A percentile compares a stretch with the other conserved stretches of the same genome.
phyloP scores from a whole-genome alignment of 2,888 invertebrate genomes.

The Norana najaformis region DNA sequence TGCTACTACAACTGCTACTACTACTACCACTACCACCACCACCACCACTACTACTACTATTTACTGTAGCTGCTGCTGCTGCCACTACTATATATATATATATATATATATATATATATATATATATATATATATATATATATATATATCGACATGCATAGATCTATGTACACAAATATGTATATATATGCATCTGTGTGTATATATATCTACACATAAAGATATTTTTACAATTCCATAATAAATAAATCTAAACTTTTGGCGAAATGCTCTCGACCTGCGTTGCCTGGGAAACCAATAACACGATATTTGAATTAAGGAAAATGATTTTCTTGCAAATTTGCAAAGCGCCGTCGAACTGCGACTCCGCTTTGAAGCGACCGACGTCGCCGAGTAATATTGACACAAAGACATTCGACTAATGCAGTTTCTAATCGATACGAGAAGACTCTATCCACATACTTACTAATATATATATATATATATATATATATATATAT shows the following conservation, averaged over 20 bases:
- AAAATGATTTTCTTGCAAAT: neutral
- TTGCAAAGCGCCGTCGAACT: neutral
- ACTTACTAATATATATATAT: neutral
- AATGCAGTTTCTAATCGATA: constrained; percentile 13
- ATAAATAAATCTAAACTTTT: neutral
- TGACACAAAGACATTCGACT: constrained; percentile 13
- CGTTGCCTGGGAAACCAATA: neutral
- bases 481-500: neutral
- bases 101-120: neutral
- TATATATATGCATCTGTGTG: no score
- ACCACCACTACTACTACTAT: no score
- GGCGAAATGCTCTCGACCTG: neutral
- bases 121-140: neutral
- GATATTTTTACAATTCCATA: no score
- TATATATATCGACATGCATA: no score
- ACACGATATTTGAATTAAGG: neutral
- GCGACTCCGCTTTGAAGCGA: no score
- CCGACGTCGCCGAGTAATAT: neutral
- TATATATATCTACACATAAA: no score
- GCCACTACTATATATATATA: no score
- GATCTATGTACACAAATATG: no score
- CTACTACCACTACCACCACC: no score
- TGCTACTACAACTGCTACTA: no score
- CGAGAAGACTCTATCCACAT: neutral
- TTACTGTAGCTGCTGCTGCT: no score